Conservation (phyloP, 2,797 vertebrate species). For the Delichon dasypus region DNA sequence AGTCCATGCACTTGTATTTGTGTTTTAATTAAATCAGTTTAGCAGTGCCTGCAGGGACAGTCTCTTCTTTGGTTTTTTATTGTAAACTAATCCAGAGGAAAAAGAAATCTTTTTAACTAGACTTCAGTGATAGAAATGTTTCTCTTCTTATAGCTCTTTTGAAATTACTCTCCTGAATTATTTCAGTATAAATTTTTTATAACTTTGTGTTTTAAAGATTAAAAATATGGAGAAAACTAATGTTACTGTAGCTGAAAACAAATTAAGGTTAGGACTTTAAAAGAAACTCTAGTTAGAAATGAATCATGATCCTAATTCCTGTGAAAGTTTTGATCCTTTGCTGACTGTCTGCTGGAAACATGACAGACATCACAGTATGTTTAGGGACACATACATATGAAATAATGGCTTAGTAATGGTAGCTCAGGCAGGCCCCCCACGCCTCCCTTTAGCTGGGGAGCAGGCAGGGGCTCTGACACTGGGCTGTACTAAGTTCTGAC, state of each 20-base stretch:
- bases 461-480: background rate
- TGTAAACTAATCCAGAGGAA: conserved; percentile 51
- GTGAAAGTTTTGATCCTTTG: background rate
- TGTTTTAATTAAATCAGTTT: conserved; percentile 55
- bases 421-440: background rate
- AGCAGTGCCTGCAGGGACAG: conserved; percentile 28
- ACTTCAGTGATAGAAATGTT: conserved; percentile 9
- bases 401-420: background rate
- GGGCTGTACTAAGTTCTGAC: background rate
- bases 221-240: background rate
- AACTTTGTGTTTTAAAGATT: conserved; percentile 60
- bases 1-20: background rate
- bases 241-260: conserved; percentile 17
- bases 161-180: conserved; percentile 45
- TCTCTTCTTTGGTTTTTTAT: background rate
- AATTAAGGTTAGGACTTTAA: conserved; percentile 16
- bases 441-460: background rate
- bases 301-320: background rate
- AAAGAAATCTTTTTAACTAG: conserved; percentile 50
- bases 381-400: background rate
- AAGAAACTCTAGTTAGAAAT: background rate
- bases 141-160: conserved; percentile 44
- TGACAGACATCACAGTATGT: background rate
- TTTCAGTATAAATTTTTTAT: conserved; percentile 58
- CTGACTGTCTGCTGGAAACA: background rate